Evolutionary conservation across 1,140 invertebrate species (phyloP).

Genomic region (Phenacoccus solenopsis): DNA sequence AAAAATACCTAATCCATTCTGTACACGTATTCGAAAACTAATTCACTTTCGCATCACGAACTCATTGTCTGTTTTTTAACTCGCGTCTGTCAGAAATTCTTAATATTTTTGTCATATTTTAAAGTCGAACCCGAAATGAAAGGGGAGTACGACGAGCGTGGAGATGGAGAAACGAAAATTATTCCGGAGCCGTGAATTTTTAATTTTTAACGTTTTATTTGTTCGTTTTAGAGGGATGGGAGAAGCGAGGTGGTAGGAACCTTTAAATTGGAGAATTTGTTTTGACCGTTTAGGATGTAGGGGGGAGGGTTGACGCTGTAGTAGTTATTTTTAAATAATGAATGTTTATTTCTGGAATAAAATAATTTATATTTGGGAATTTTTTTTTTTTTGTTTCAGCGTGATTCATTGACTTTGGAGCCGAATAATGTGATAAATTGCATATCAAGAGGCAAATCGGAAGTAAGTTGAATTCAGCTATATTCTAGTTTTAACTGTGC

Average conservation of each 20-base stretch:
- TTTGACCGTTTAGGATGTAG: too few species aligned
- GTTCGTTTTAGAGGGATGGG: too few species aligned
- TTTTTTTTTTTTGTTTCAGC: slow-evolving; percentile 40
- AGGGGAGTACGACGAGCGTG: too few species aligned
- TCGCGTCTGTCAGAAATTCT: background rate
- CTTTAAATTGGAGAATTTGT: background rate
- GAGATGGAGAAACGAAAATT: too few species aligned
- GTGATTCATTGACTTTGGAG: slow-evolving; percentile 57
- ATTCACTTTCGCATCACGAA: background rate
- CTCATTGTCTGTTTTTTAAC: slow-evolving; percentile 2
- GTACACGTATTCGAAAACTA: background rate
- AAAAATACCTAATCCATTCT: background rate
- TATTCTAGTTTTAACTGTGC: too few species aligned
- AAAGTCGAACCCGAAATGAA: background rate
- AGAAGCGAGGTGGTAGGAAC: background rate
- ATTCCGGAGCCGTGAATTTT: too few species aligned
- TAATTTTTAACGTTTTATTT: too few species aligned
- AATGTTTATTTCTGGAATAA: too few species aligned
- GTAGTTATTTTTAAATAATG: too few species aligned
- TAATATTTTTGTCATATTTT: background rate
- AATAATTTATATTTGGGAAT: too few species aligned
- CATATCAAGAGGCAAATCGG: slow-evolving; percentile 70
- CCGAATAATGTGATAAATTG: slow-evolving; percentile 62
- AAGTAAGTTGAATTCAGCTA: slow-evolving; percentile 39
- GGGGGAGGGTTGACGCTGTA: too few species aligned